phyloP scores from a whole-genome alignment of 1,140 invertebrate genomes.

The Aphelinus atriplicis region DNA sequence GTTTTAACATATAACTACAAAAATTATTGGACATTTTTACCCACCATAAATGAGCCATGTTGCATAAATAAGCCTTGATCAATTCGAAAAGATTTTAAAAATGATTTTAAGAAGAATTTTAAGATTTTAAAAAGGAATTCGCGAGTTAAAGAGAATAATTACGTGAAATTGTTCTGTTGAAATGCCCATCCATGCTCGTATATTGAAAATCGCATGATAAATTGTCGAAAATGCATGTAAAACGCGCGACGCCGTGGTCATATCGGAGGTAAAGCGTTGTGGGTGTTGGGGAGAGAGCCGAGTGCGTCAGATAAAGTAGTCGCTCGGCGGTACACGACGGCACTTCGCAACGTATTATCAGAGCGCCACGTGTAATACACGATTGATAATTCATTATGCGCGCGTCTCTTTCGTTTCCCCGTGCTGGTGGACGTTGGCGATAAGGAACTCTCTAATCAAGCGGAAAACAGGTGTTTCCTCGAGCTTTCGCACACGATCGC shows the following conservation, averaged over 20 bases:
- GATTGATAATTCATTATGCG: slow-evolving; percentile 42
- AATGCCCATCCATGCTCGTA: no score
- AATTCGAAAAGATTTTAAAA: no score
- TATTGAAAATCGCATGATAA: slow-evolving; percentile 9
- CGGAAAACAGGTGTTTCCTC: slow-evolving; percentile 2
- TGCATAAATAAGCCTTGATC: no score
- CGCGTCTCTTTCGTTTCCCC: slow-evolving; percentile 10
- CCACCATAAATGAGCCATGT: no score
- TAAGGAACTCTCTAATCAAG: background rate
- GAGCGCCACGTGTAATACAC: slow-evolving; percentile 36
- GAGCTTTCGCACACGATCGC: background rate
- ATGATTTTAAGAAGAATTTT: no score
- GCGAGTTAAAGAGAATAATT: no score
- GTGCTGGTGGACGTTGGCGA: background rate
- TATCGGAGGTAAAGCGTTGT: slow-evolving; percentile 9
- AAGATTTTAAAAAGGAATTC: no score
- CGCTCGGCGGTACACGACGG: background rate
- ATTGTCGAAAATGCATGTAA: slow-evolving; percentile 28
- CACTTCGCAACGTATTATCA: slow-evolving; percentile 38
- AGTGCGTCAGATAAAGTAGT: no score
- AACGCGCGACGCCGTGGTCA: background rate
- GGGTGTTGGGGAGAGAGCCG: background rate
- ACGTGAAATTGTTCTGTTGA: no score
- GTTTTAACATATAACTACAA: no score
- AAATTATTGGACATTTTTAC: no score